phyloP scores from a whole-genome alignment of 2,113 vertebrate genomes.

The Chionomys nivalis region DNA sequence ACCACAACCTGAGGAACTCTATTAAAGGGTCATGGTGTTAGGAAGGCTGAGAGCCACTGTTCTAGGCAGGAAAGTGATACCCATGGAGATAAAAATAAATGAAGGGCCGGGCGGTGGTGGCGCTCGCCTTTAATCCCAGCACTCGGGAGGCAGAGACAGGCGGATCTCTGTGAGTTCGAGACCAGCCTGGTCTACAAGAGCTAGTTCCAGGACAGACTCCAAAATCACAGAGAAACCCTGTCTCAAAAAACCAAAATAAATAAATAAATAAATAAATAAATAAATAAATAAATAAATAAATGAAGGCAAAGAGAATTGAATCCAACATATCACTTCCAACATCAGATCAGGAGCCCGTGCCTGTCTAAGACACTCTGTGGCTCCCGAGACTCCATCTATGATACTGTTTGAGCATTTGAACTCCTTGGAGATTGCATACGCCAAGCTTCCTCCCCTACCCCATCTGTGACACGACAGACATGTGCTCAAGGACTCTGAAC shows the following conservation, averaged over 20 bases:
- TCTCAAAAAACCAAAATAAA: no score
- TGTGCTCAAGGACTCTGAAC: background rate
- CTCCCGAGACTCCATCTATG: background rate
- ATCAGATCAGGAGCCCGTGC: background rate
- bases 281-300: no score
- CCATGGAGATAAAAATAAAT: slow-evolving; percentile 21
- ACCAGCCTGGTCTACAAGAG: no score
- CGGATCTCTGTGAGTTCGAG: no score
- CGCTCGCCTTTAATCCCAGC: no score
- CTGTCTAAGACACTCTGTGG: background rate
- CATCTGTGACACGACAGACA: background rate
- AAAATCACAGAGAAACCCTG: no score
- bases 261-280: no score
- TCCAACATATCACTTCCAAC: background rate
- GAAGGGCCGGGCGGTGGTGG: no score
- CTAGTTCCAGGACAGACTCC: no score
- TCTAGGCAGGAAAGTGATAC: background rate
- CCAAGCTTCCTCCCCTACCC: background rate
- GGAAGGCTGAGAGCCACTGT: background rate
- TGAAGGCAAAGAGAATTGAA: background rate
- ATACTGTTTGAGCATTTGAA: background rate
- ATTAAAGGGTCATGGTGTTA: background rate
- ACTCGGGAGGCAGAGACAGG: no score
- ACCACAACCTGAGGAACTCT: background rate
- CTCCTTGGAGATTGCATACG: background rate